phyloP scores from a whole-genome alignment of 2,888 invertebrate genomes.

The Orthosia cruda region DNA sequence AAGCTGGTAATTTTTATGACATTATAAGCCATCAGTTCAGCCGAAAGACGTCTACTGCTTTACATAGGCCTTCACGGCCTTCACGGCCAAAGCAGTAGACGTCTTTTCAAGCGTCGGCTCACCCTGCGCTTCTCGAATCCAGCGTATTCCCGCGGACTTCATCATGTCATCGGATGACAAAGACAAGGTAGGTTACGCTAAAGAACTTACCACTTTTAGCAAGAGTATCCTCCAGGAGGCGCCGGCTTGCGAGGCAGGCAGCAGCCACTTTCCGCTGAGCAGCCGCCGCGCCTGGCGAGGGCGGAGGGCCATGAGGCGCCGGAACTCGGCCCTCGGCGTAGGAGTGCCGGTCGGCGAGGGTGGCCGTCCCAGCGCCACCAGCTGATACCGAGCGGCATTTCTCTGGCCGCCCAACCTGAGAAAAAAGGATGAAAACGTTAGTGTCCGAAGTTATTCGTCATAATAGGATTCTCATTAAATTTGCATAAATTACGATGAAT shows the following conservation, averaged over 20 bases:
- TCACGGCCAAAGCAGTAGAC: no score
- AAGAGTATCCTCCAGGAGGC: slow-evolving; percentile 93
- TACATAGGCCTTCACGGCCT: no score
- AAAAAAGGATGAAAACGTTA: slow-evolving; percentile 50
- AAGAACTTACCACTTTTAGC: slow-evolving; percentile 89
- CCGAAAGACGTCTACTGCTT: not conserved
- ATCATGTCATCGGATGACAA: not conserved
- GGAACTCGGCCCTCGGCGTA: slow-evolving; percentile 86
- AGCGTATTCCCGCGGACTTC: not conserved
- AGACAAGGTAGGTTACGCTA: not conserved
- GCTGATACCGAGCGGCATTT: slow-evolving; percentile 86
- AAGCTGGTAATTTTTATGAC: not conserved
- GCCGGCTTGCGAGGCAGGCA: slow-evolving; percentile 92
- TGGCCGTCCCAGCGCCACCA: slow-evolving; percentile 75
- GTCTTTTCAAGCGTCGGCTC: not conserved
- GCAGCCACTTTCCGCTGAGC: slow-evolving; percentile 83
- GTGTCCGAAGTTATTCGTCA: not conserved
- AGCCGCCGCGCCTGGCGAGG: slow-evolving; percentile 85
- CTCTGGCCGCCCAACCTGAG: slow-evolving; percentile 84
- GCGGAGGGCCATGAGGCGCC: slow-evolving; percentile 86
- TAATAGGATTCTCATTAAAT: no score
- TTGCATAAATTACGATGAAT: no score
- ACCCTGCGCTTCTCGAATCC: not conserved
- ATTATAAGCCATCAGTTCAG: not conserved
- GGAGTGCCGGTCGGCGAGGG: slow-evolving; percentile 80